Evolutionary conservation across 2,797 vertebrate genomes (phyloP).

Genomic region (Xenopus petersii): DNA sequence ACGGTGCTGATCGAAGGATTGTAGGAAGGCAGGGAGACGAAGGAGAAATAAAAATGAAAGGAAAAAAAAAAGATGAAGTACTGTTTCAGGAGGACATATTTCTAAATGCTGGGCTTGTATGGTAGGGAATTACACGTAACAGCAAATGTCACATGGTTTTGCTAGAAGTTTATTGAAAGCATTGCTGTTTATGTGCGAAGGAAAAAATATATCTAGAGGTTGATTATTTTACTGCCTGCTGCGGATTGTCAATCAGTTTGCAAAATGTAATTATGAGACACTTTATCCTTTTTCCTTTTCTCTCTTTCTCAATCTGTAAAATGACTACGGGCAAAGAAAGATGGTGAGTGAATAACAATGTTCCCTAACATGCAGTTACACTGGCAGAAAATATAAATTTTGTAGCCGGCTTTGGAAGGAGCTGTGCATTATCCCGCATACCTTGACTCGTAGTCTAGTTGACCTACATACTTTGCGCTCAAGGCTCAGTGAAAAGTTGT

Average conservation of each 20-base stretch:
- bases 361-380: background rate
- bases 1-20: background rate
- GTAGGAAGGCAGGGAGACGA: background rate
- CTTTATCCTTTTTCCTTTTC: background rate
- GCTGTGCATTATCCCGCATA: background rate
- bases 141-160: background rate
- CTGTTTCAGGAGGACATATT: background rate
- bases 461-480: slow-evolving; percentile 26
- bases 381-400: background rate
- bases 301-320: background rate
- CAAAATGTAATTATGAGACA: no score
- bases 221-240: background rate
- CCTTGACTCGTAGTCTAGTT: slow-evolving; percentile 21
- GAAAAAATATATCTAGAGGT: background rate
- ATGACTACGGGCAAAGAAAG: background rate
- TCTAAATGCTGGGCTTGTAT: background rate
- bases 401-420: background rate
- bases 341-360: background rate
- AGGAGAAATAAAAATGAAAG: background rate
- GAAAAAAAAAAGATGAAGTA: background rate
- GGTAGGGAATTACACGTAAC: background rate
- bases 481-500: slow-evolving; percentile 17
- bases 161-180: background rate
- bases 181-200: background rate
- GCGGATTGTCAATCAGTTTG: no score